Percentiles rank a stretch among this genome's conserved stretches.
Evolutionary conservation across 2,888 invertebrate species (phyloP).

Genomic region (Clitarchus hookeri): DNA sequence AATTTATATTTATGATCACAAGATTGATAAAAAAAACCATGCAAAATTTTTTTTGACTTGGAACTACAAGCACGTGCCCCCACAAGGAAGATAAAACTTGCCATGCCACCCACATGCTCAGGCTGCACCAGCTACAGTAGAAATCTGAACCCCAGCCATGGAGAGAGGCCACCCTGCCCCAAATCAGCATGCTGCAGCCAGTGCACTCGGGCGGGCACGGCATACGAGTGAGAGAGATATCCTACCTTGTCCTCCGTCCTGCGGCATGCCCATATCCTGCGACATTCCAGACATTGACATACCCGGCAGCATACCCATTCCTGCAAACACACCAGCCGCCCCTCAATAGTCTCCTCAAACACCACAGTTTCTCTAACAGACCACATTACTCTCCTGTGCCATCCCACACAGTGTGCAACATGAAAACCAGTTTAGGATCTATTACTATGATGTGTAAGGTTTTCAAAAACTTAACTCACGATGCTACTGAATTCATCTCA

Average conservation of each 20-base stretch:
- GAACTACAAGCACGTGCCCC: not conserved
- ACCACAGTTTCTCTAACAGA: not conserved
- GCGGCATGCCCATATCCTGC: conserved; percentile 28
- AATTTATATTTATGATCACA: no score
- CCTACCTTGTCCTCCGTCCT: conserved; percentile 40
- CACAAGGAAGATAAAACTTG: not conserved
- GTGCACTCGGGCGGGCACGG: not conserved
- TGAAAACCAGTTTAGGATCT: no score
- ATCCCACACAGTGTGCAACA: not conserved
- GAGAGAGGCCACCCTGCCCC: no score
- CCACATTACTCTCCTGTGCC: not conserved
- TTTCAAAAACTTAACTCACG: no score
- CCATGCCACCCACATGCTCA: not conserved
- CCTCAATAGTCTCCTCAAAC: not conserved
- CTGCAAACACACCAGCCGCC: conserved; percentile 2
- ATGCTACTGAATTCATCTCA: no score
- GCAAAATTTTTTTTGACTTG: not conserved
- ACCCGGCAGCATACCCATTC: conserved; percentile 34
- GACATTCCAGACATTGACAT: conserved; percentile 36
- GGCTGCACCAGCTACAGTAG: not conserved
- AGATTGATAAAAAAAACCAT: no score
- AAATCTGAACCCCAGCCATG: not conserved
- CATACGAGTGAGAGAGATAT: conserved; percentile 17
- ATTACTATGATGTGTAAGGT: no score
- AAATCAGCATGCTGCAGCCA: not conserved